Base-by-base conservation (phyloP, 2,888 invertebrate species). In the Meghimatium bilineatum region DNA sequence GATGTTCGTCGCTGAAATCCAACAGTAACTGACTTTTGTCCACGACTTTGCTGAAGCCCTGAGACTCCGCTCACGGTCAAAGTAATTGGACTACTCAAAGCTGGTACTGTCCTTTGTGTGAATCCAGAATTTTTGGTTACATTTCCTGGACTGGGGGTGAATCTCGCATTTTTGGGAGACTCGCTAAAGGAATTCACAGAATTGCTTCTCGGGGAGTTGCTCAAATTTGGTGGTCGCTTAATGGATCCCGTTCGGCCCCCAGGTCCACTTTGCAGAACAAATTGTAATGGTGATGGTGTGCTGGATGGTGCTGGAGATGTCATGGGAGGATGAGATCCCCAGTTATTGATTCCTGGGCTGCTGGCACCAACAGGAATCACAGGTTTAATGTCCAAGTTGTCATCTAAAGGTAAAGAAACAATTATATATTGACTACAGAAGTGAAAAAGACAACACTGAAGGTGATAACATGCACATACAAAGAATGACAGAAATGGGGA, bases 101-200 rank as follows among this genome's bases (percentile, higher is more conserved):
- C 77, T 44, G 85, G 78, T 67, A 36, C n/a, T 14, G 88, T 78
- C 75, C 87, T 87, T 63, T 83, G 83, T 63, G 29, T 77, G 83
- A 89, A 89, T 26, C 87, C 85, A 44, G 86, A 85, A 84, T 86
- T 86, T 34, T 89, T 81, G 10, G 88, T 85, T 14, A 85, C 84
- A 52, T 85, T 84, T 32, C 75, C 86, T 34, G 88, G 88, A 76
- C 88, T 88, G n/a, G 88, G 87, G 26, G 88, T 82, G 82, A 87
- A 89, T 8, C 90, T 88, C 0, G 90, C 90, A 75, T 88, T 90
- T 87, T 90, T 90, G 82, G 89, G 90, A 23, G 77, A 52, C n/a
- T 88, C 89, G 2, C 87, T 88, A 72, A 87, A 88, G 26, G 74
- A 84, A 3, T 82, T 79, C 32, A 88, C 76, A 26, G 90, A 90